phyloP scores from a whole-genome alignment of 2,797 vertebrate species.

The Phylloscopus collybita region DNA sequence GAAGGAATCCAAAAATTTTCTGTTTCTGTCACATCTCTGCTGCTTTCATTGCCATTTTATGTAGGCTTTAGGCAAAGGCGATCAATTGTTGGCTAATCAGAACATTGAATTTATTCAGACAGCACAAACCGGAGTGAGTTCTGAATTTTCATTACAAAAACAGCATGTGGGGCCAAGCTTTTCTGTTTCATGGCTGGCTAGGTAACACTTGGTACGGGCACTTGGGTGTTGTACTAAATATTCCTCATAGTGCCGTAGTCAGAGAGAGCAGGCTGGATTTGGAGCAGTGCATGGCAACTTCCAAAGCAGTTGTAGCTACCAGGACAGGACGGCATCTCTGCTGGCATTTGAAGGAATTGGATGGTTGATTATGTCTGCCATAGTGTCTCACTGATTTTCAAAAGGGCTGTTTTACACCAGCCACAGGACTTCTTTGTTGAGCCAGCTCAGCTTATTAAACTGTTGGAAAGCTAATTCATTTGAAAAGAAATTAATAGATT shows the following conservation, averaged over 20 bases:
- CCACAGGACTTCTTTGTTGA: not conserved
- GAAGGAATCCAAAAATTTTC: not conserved
- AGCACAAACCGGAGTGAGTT: not conserved
- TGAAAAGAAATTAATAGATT: constrained; percentile 1
- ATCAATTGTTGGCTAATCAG: not conserved
- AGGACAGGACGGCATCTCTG: not conserved
- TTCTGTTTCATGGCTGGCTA: not conserved
- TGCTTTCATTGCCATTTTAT: not conserved
- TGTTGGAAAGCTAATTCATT: not conserved
- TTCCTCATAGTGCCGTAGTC: not conserved
- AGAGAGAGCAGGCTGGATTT: not conserved
- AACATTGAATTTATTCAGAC: not conserved
- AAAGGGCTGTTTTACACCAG: not conserved
- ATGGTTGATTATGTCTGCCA: not conserved
- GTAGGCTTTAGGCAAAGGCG: not conserved
- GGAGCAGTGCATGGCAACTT: not conserved
- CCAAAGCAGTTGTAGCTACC: not conserved
- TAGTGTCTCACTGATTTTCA: not conserved
- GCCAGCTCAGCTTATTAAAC: not conserved
- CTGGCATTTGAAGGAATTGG: not conserved
- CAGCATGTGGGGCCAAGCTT: not conserved
- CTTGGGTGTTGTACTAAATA: not conserved
- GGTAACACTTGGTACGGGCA: not conserved
- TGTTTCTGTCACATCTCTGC: not conserved
- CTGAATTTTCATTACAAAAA: not conserved